Percentiles rank a stretch among this genome's conserved stretches.
These are phyloP conservation scores for Apocrypta bakeri DNA, from an alignment of 1,140 invertebrate genomes.

Conservation along the genomic window DNA sequence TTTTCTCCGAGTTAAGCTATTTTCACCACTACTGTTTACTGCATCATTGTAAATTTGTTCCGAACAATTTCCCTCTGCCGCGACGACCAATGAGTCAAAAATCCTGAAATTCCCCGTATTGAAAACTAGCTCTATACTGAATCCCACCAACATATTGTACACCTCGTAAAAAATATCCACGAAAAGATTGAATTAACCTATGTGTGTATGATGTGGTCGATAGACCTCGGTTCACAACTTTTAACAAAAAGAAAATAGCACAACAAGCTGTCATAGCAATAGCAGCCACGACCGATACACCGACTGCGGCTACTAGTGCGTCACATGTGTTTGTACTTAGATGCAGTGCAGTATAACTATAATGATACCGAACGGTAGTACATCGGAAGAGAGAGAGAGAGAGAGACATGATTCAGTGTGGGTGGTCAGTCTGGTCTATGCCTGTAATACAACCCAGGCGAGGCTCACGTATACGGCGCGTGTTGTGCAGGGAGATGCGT, in stretches of 20 bases:
- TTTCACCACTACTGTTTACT: neutral
- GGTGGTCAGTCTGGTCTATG: neutral
- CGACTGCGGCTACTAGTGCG: conserved; percentile 4
- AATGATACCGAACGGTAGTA: neutral
- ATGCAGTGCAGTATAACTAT: conserved; percentile 13
- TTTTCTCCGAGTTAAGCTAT: too few species aligned
- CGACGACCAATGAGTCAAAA: neutral
- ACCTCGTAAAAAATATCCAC: neutral
- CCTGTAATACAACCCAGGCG: neutral
- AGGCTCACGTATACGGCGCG: neutral
- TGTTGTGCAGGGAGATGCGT: neutral
- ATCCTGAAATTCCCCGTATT: neutral
- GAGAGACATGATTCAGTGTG: neutral
- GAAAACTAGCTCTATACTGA: neutral
- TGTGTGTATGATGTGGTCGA: neutral
- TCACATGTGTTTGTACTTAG: conserved; percentile 42
- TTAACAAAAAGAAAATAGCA: neutral
- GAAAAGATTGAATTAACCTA: too few species aligned
- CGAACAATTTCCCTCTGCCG: neutral
- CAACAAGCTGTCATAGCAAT: neutral
- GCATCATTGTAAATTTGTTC: neutral
- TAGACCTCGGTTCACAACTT: conserved; percentile 11
- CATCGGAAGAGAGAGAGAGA: neutral
- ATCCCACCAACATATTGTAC: too few species aligned
- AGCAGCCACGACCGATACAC: neutral